Conservation (phyloP, 2,797 vertebrate species). For the Lycodopsis pacificus region DNA sequence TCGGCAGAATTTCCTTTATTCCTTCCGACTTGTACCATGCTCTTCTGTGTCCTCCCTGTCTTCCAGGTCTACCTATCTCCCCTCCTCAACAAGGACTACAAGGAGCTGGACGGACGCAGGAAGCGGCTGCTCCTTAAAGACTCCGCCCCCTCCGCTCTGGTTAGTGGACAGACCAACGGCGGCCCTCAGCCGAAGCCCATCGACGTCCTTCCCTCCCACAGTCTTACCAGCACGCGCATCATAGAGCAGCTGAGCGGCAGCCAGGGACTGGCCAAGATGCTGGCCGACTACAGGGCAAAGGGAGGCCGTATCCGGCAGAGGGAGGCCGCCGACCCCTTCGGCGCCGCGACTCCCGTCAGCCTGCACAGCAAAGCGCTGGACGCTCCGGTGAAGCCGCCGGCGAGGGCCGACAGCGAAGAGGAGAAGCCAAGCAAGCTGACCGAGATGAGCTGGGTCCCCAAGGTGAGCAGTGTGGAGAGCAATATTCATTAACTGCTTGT, state of each 20-base stretch:
- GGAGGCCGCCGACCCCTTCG: conserved; percentile 86
- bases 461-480: conserved; percentile 82
- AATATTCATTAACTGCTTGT: too few species aligned
- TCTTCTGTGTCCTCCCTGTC: neutral
- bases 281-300: conserved; percentile 95
- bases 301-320: conserved; percentile 93
- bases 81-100: conserved; percentile 94
- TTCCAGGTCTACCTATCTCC: conserved; percentile 92
- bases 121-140: conserved; percentile 95
- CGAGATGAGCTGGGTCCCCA: conserved; percentile 89
- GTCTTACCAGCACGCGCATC: conserved; percentile 90
- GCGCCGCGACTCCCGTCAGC: conserved; percentile 22
- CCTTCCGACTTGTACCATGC: neutral
- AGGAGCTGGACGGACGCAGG: conserved; percentile 91
- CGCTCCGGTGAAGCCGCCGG: conserved; percentile 73
- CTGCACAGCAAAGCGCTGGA: conserved; percentile 68
- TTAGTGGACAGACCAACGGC: conserved; percentile 82
- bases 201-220: conserved; percentile 90
- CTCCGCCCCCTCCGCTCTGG: conserved; percentile 77
- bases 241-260: conserved; percentile 88
- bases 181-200: conserved; percentile 75
- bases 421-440: conserved; percentile 85
- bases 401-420: conserved; percentile 88
- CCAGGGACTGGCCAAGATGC: conserved; percentile 90
- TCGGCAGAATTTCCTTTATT: neutral